These are phyloP conservation scores for Halcyon leucocephala DNA, from an alignment of 2,797 vertebrate species.

Conservation along the genomic window DNA sequence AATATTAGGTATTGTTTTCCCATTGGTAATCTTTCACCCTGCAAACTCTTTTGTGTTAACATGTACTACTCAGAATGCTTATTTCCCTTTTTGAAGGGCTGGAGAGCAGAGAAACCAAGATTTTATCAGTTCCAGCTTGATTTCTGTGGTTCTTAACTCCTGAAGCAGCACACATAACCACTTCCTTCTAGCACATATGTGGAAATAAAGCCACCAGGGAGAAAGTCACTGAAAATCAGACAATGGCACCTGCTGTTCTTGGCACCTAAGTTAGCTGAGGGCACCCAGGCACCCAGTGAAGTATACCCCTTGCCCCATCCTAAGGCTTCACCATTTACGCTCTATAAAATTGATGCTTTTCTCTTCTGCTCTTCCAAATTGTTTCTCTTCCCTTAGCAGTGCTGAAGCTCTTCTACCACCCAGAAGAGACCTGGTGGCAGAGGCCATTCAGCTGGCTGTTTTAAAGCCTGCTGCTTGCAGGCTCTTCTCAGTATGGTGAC, in stretches of 20 bases:
- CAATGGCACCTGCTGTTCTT: not conserved
- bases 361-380: not conserved
- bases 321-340: not conserved
- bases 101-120: not conserved
- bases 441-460: not conserved
- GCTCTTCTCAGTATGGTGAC: rapidly evolving
- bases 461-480: not conserved
- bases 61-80: not conserved
- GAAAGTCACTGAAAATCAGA: not conserved
- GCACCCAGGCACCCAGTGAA: not conserved
- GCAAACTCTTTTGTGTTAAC: not conserved
- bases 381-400: not conserved
- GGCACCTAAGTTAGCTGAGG: not conserved
- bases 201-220: not conserved
- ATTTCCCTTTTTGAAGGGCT: not conserved
- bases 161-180: not conserved
- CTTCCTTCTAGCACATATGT: not conserved
- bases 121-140: not conserved
- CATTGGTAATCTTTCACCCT: not conserved
- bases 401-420: not conserved
- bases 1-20: not conserved
- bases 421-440: not conserved
- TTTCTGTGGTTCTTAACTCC: not conserved
- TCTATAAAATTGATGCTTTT: not conserved
- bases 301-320: not conserved